Evolutionary conservation across 2,888 invertebrate genomes (phyloP).

Genomic region (Sarcophaga subvicina): DNA sequence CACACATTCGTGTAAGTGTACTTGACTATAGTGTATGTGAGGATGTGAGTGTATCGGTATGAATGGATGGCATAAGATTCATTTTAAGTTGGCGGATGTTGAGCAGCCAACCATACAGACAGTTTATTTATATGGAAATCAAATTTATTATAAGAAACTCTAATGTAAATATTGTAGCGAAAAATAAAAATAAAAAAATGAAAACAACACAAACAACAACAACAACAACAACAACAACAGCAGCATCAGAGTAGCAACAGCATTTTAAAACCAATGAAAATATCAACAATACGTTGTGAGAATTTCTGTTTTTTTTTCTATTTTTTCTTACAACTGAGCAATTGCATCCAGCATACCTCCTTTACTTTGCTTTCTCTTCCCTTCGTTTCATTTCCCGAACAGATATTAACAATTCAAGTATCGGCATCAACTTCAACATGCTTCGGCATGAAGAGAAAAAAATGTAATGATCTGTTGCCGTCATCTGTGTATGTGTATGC

Average conservation of each 20-base stretch:
- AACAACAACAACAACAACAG: slow-evolving; percentile 15
- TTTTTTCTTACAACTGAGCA: neutral
- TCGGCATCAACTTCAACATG: slow-evolving; percentile 53
- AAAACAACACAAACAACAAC: neutral
- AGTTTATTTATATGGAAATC: slow-evolving; percentile 69
- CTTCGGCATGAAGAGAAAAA: neutral
- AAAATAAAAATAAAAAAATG: neutral
- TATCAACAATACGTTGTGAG: slow-evolving; percentile 27
- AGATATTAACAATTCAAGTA: slow-evolving; percentile 53
- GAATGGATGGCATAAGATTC: slow-evolving; percentile 50
- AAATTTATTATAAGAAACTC: slow-evolving; percentile 67
- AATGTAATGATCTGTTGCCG: neutral
- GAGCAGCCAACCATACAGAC: slow-evolving; percentile 67
- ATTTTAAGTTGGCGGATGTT: slow-evolving; percentile 68
- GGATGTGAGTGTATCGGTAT: slow-evolving; percentile 1
- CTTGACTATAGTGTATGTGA: neutral
- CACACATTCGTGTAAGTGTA: neutral
- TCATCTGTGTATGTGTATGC: slow-evolving; percentile 18
- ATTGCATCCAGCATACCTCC: neutral
- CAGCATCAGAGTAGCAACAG: neutral
- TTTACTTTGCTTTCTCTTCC: no score
- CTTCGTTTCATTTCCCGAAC: neutral
- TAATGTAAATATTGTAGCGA: slow-evolving; percentile 56
- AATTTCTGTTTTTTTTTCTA: neutral
- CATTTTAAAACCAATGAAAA: neutral